Percentiles rank a stretch among this genome's conserved stretches.
These are phyloP conservation scores for Lucilia cuprina DNA, from an alignment of 1,140 invertebrate species.

Conservation along the genomic window DNA sequence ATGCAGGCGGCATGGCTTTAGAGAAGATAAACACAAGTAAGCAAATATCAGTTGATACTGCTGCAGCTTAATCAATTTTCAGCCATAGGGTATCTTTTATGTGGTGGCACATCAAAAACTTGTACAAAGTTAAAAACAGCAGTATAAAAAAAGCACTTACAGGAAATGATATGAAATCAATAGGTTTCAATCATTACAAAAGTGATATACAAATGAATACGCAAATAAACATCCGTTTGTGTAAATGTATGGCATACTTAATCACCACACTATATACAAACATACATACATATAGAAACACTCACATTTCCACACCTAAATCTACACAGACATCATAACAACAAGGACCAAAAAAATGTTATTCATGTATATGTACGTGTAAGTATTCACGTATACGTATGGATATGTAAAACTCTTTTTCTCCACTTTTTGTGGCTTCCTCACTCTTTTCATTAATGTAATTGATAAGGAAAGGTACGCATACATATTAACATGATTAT, in stretches of 20 bases:
- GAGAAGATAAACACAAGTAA: neutral
- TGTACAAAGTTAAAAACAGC: neutral
- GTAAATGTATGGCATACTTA: neutral
- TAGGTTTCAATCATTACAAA: constrained; percentile 25
- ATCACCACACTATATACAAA: too few species aligned
- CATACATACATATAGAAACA: too few species aligned
- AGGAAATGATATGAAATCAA: constrained; percentile 21
- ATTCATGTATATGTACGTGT: neutral
- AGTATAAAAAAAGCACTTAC: neutral
- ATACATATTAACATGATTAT: too few species aligned
- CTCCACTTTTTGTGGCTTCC: too few species aligned
- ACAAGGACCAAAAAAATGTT: neutral
- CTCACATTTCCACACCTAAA: neutral
- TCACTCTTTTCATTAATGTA: too few species aligned
- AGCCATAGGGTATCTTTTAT: neutral
- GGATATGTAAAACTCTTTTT: too few species aligned
- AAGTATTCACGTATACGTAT: too few species aligned
- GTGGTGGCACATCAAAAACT: constrained; percentile 6
- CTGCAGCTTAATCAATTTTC: constrained; percentile 21
- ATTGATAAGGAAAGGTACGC: too few species aligned
- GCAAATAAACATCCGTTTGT: constrained; percentile 5
- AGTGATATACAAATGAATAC: constrained; percentile 29
- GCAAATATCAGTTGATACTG: neutral
- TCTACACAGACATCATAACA: neutral
- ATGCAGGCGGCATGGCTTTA: neutral